phyloP scores from a whole-genome alignment of 2,888 invertebrate species.

The Alloscopus bannaensis region DNA sequence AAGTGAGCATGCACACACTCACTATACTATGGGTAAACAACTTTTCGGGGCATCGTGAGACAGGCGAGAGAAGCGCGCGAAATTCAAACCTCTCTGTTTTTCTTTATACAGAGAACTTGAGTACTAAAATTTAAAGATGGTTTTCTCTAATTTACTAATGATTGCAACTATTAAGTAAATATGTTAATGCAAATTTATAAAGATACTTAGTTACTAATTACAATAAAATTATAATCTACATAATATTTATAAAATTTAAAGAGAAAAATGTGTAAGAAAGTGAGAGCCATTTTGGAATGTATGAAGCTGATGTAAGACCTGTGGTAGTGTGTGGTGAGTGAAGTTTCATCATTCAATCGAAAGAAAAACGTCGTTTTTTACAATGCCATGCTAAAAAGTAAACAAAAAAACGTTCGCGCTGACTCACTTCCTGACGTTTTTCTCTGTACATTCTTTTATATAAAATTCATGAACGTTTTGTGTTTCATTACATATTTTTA shows the following conservation, averaged over 20 bases:
- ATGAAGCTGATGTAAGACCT: background rate
- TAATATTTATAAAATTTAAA: background rate
- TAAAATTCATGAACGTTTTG: too few species aligned
- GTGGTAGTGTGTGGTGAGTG: background rate
- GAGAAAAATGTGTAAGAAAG: background rate
- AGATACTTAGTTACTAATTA: background rate
- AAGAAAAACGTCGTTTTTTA: too few species aligned
- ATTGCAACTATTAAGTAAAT: background rate
- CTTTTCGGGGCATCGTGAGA: background rate
- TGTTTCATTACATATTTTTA: too few species aligned
- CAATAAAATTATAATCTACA: background rate
- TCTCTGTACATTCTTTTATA: too few species aligned
- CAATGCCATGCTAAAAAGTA: too few species aligned
- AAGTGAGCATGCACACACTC: too few species aligned
- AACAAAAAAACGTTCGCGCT: too few species aligned
- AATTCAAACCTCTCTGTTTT: background rate
- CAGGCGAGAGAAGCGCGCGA: background rate
- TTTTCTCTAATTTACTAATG: background rate
- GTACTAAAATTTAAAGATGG: background rate
- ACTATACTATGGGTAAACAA: background rate
- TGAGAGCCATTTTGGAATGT: background rate
- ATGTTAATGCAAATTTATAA: background rate
- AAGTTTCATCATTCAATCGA: too few species aligned
- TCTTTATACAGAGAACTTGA: background rate
- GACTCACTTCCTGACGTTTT: too few species aligned